Conservation (phyloP, 1,140 invertebrate species). For the Rhagoletis pomonella region DNA sequence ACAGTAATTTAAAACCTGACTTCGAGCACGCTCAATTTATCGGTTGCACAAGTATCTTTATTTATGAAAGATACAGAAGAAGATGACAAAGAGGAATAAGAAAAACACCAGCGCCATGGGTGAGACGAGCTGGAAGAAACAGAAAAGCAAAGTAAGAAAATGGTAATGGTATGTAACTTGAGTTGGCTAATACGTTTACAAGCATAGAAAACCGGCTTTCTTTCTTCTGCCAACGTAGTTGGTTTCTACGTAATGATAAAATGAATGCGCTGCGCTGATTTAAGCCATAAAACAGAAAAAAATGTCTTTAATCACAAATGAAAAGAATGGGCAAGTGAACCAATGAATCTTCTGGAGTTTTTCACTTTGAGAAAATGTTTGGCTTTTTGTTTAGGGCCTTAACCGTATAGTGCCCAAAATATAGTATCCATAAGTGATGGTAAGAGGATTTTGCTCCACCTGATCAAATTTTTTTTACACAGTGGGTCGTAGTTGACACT, state of each 20-base stretch:
- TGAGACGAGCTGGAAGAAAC: neutral
- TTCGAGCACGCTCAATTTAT: neutral
- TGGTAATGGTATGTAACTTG: neutral
- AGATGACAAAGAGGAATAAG: neutral
- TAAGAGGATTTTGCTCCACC: too few species aligned
- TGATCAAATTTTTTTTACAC: too few species aligned
- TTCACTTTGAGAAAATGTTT: too few species aligned
- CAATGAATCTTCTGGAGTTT: too few species aligned
- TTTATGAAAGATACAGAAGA: neutral
- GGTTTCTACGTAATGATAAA: neutral
- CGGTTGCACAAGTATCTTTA: neutral
- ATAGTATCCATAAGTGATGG: too few species aligned
- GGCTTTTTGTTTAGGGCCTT: too few species aligned
- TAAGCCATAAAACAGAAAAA: neutral
- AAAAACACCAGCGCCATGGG: neutral
- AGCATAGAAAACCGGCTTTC: neutral
- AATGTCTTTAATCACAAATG: neutral
- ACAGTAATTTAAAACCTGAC: slow-evolving; percentile 53
- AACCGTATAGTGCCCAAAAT: too few species aligned
- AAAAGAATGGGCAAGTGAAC: too few species aligned
- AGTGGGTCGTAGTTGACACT: too few species aligned
- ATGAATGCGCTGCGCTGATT: neutral
- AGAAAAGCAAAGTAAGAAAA: neutral
- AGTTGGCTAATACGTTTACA: neutral
- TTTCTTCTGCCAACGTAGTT: neutral